phyloP scores from a whole-genome alignment of 1,140 invertebrate genomes.

The Physella acuta region DNA sequence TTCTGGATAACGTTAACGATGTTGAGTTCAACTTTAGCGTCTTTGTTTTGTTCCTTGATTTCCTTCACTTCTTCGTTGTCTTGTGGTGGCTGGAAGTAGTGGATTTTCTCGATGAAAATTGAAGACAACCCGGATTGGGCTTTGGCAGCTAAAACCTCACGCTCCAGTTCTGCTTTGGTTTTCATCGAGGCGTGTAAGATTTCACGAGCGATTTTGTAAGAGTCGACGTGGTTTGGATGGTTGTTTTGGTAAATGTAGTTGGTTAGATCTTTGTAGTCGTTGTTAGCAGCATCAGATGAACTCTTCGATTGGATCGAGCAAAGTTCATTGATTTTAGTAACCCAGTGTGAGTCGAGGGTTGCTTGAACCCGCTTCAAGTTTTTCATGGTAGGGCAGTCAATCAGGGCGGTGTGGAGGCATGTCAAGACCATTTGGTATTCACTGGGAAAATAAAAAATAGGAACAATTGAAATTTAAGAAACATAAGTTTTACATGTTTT shows the following conservation, averaged over 20 bases:
- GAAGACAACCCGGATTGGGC: background rate
- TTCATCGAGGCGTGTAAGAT: background rate
- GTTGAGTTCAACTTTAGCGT: background rate
- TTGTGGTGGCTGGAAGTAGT: background rate
- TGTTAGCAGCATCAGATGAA: background rate
- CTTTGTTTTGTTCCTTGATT: background rate
- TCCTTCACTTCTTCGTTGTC: background rate
- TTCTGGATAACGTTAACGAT: slow-evolving; percentile 4
- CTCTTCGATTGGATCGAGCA: background rate
- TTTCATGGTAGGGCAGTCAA: background rate
- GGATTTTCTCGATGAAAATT: background rate
- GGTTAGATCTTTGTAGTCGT: background rate
- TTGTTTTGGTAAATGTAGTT: background rate
- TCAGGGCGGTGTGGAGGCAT: background rate
- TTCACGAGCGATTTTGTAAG: background rate
- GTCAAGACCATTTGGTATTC: background rate
- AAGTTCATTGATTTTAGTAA: background rate
- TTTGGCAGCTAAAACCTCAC: background rate
- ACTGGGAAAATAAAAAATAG: background rate
- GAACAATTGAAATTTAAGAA: background rate
- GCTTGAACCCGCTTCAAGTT: background rate
- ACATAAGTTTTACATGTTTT: background rate
- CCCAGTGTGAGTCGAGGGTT: background rate
- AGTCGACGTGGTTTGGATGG: background rate
- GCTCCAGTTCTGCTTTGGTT: background rate